A percentile compares a stretch with the other conserved stretches of the same genome.
Conservation (phyloP, 2,888 invertebrate genomes). For the Leucophenga montana region DNA sequence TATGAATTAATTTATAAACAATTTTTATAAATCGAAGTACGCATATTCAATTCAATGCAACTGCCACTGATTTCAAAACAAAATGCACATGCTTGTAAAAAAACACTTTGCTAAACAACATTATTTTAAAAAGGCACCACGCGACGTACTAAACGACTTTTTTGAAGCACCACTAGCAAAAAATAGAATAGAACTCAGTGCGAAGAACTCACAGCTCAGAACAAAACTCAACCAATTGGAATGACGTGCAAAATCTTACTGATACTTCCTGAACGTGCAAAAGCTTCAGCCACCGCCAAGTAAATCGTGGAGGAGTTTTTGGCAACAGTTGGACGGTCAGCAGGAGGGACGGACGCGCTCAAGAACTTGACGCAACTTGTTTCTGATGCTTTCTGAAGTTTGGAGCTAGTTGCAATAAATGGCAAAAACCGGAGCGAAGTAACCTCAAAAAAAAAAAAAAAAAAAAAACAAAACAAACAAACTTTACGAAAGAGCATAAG, state of each 20-base stretch:
- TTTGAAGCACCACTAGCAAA: background rate
- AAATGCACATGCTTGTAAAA: background rate
- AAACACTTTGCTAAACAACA: slow-evolving; percentile 2
- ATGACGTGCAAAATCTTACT: slow-evolving; percentile 68
- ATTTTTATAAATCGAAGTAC: background rate
- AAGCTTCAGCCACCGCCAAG: slow-evolving; percentile 19
- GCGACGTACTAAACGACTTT: slow-evolving; percentile 25
- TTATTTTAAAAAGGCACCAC: slow-evolving; percentile 24
- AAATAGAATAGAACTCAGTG: background rate
- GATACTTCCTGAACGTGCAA: slow-evolving; percentile 61
- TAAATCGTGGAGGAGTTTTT: slow-evolving; percentile 54
- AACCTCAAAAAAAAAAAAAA: slow-evolving; percentile 37
- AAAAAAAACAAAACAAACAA: background rate
- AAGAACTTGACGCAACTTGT: slow-evolving; percentile 21
- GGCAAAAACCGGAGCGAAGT: no score
- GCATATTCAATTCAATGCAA: background rate
- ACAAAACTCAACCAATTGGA: slow-evolving; percentile 44
- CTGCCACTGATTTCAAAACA: background rate
- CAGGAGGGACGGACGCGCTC: slow-evolving; percentile 48
- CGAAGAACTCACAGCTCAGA: slow-evolving; percentile 38
- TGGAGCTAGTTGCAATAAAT: no score
- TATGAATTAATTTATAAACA: slow-evolving; percentile 7
- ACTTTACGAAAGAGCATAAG: background rate
- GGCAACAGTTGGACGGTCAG: slow-evolving; percentile 54
- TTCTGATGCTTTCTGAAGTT: no score